Evolutionary conservation across 1,140 invertebrate genomes (phyloP).

Genomic region (Capitella teleta): DNA sequence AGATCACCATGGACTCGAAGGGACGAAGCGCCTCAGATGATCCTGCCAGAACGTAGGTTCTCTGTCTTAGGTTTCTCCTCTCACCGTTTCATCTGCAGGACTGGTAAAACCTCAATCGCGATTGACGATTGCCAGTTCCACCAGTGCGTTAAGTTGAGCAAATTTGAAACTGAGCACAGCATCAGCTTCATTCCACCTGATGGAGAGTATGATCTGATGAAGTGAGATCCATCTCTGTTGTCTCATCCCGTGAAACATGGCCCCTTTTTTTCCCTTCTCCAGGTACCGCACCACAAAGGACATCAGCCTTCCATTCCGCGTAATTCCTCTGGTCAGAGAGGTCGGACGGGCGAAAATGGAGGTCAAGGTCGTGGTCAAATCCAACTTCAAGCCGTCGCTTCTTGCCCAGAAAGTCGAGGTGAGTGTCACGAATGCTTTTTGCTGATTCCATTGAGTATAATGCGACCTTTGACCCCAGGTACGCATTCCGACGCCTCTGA

Average conservation of each 20-base stretch:
- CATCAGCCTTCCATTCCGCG: conserved; percentile 96
- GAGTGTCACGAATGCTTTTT: conserved; percentile 5
- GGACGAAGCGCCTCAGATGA: conserved; percentile 68
- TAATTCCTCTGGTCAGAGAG: conserved; percentile 95
- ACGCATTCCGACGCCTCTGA: conserved; percentile 95
- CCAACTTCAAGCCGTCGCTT: conserved; percentile 97
- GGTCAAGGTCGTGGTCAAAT: conserved; percentile 97
- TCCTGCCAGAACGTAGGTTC: conserved; percentile 49
- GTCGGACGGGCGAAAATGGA: conserved; percentile 99
- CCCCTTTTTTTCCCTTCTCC: not conserved
- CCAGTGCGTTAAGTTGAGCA: conserved; percentile 98
- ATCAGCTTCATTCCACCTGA: conserved; percentile 99
- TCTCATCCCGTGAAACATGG: no score
- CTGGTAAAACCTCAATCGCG: conserved; percentile 61
- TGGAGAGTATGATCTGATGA: conserved; percentile 99
- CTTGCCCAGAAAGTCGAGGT: conserved; percentile 97
- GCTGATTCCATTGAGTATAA: not conserved
- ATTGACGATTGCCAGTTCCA: conserved; percentile 99
- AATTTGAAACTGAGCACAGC: conserved; percentile 99
- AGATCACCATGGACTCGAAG: conserved; percentile 97
- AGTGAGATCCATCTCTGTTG: conserved; percentile 45
- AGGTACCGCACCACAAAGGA: conserved; percentile 98
- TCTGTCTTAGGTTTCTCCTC: not conserved
- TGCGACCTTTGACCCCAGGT: conserved; percentile 45
- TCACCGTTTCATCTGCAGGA: not conserved